Conservation (phyloP, 2,888 invertebrate genomes). For the Lithosia quadra region DNA sequence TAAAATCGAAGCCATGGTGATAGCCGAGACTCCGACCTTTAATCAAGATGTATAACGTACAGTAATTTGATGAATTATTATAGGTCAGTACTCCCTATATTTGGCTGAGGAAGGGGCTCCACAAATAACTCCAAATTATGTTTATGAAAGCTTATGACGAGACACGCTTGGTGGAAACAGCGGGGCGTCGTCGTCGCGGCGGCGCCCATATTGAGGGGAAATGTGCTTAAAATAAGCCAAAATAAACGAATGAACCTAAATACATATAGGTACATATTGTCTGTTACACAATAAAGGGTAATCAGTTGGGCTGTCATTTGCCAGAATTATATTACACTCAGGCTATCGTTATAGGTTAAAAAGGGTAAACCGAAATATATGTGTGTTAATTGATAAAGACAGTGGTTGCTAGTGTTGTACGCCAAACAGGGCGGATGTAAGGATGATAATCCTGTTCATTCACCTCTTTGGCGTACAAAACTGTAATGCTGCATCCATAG, state of each 20-base stretch:
- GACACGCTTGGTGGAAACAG: slow-evolving; percentile 43
- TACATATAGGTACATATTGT: slow-evolving; percentile 8
- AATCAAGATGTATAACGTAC: slow-evolving; percentile 25
- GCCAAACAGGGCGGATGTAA: too few species aligned
- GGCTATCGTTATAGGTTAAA: slow-evolving; percentile 8
- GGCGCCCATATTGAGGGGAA: slow-evolving; percentile 29
- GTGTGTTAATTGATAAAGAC: too few species aligned
- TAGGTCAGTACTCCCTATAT: slow-evolving; percentile 44
- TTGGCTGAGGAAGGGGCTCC: slow-evolving; percentile 36
- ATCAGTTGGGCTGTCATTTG: slow-evolving; percentile 23
- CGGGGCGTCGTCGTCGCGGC: slow-evolving; percentile 41
- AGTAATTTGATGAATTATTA: slow-evolving; percentile 46
- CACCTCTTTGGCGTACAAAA: too few species aligned
- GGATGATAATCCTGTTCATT: too few species aligned
- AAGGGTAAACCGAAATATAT: background rate
- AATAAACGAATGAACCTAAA: slow-evolving; percentile 25
- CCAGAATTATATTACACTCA: slow-evolving; percentile 21
- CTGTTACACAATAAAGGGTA: slow-evolving; percentile 46
- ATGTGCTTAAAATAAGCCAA: slow-evolving; percentile 49
- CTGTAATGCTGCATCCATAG: too few species aligned
- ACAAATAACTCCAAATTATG: slow-evolving; percentile 59
- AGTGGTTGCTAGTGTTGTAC: too few species aligned
- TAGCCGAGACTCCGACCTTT: background rate
- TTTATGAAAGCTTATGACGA: slow-evolving; percentile 55
- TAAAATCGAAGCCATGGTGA: background rate